Evolutionary conservation across 2,888 invertebrate genomes (phyloP).

Genomic region (Chironomus riparius): DNA sequence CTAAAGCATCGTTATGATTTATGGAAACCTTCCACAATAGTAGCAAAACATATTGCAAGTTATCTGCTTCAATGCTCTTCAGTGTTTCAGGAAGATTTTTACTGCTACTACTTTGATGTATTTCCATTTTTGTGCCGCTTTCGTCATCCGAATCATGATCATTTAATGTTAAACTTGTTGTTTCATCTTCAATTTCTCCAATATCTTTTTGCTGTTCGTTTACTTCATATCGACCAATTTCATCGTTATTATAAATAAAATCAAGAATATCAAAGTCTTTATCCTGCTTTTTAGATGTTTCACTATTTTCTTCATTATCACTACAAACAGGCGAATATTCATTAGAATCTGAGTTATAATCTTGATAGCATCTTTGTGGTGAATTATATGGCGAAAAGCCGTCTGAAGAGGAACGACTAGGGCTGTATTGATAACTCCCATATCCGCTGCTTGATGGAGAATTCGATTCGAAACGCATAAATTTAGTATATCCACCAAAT

Average conservation of each 20-base stretch:
- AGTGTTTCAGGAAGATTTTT: slow-evolving; percentile 15
- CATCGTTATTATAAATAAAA: slow-evolving; percentile 15
- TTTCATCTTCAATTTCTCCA: not conserved
- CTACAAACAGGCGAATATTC: slow-evolving; percentile 43
- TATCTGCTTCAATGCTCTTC: not conserved
- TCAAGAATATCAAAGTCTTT: slow-evolving; percentile 14
- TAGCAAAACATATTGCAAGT: not conserved
- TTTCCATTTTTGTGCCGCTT: not conserved
- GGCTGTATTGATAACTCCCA: slow-evolving; percentile 5
- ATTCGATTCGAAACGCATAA: not conserved
- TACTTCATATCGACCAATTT: not conserved
- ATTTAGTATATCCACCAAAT: not conserved
- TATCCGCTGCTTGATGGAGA: slow-evolving; percentile 23
- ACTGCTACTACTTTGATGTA: not conserved
- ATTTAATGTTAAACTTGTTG: not conserved
- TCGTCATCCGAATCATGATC: not conserved
- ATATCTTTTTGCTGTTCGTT: too few relatives aligned
- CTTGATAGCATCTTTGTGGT: slow-evolving; percentile 7
- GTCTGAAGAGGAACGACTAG: not conserved
- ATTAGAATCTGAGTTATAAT: slow-evolving; percentile 32
- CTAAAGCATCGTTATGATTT: slow-evolving; percentile 3
- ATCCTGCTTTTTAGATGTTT: not conserved
- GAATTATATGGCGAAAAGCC: slow-evolving; percentile 22
- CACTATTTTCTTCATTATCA: slow-evolving; percentile 39
- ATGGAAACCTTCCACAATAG: slow-evolving; percentile 18